A percentile compares a stretch with the other conserved stretches of the same genome.
phyloP scores from a whole-genome alignment of 2,888 invertebrate genomes.

The Asteroscopus sphinx region DNA sequence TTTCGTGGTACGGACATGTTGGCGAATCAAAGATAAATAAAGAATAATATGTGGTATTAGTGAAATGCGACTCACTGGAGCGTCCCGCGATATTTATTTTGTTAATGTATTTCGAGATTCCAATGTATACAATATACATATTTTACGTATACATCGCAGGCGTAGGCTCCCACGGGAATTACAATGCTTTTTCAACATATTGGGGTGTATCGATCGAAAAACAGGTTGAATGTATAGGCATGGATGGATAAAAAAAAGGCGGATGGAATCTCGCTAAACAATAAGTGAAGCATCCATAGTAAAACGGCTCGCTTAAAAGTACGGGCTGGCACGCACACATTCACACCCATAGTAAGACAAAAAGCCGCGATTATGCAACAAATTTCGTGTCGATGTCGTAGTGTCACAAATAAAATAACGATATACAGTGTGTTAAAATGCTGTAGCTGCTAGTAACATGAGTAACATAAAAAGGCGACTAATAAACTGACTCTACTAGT shows the following conservation, averaged over 20 bases:
- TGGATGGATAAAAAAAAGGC: not conserved
- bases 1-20: conserved; percentile 2
- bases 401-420: too few species aligned
- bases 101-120: conserved; percentile 55
- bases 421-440: too few species aligned
- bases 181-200: conserved; percentile 32
- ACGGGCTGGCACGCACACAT: too few species aligned
- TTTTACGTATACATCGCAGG: conserved; percentile 28
- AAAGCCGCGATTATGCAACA: too few species aligned
- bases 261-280: not conserved
- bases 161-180: conserved; percentile 32
- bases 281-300: too few species aligned
- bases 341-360: too few species aligned
- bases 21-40: conserved; percentile 51
- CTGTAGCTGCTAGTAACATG: too few species aligned
- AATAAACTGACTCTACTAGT: too few species aligned
- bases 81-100: conserved; percentile 56
- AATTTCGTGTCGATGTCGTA: too few species aligned
- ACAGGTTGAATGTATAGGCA: conserved; percentile 9
- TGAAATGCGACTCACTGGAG: conserved; percentile 46
- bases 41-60: conserved; percentile 47
- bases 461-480: too few species aligned
- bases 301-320: too few species aligned
- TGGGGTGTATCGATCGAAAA: conserved; percentile 19
- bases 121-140: conserved; percentile 31